A percentile compares a stretch with the other conserved stretches of the same genome.
Conservation (phyloP, 2,113 vertebrate genomes). For the Clarias batrachus region DNA sequence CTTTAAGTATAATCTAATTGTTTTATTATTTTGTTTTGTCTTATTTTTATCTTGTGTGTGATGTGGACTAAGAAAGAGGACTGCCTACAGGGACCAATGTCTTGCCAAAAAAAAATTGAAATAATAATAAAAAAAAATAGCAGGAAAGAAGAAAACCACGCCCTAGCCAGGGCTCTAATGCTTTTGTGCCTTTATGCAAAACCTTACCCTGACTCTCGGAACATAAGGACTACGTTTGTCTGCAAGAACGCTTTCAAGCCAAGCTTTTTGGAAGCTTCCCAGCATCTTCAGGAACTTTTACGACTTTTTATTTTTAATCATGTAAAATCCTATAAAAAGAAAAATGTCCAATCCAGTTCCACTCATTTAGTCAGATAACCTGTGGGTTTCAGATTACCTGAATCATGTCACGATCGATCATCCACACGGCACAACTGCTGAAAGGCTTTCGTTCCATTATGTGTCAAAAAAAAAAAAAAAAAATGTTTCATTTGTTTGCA, state of each 20-base stretch:
- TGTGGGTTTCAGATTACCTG: constrained; percentile 51
- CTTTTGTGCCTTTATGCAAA: constrained; percentile 80
- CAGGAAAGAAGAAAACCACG: constrained; percentile 28
- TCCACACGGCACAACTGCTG: constrained; percentile 66
- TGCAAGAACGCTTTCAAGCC: constrained; percentile 63
- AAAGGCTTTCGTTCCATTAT: constrained; percentile 61
- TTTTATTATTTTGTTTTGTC: constrained; percentile 48
- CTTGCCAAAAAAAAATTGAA: constrained; percentile 66
- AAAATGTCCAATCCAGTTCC: constrained; percentile 37
- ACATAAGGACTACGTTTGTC: constrained; percentile 55
- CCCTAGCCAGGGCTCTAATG: constrained; percentile 66
- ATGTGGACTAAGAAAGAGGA: constrained; percentile 71
- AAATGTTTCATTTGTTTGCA: constrained; percentile 65
- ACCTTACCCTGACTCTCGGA: constrained; percentile 60
- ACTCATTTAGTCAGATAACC: constrained; percentile 46
- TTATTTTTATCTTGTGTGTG: constrained; percentile 53
- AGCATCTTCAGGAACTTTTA: constrained; percentile 56
- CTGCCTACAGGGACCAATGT: constrained; percentile 75
- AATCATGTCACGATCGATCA: constrained; percentile 53
- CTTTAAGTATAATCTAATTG: constrained; percentile 50
- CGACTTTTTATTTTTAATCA: constrained; percentile 51
- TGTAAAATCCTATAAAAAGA: constrained; percentile 41
- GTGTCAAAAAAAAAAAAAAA: constrained; percentile 55
- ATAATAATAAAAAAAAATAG: constrained; percentile 48
- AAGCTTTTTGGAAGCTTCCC: constrained; percentile 56